These are phyloP conservation scores for Orbicella faveolata DNA, from an alignment of 64 coral and sea anemone species.

Conservation along the genomic window DNA sequence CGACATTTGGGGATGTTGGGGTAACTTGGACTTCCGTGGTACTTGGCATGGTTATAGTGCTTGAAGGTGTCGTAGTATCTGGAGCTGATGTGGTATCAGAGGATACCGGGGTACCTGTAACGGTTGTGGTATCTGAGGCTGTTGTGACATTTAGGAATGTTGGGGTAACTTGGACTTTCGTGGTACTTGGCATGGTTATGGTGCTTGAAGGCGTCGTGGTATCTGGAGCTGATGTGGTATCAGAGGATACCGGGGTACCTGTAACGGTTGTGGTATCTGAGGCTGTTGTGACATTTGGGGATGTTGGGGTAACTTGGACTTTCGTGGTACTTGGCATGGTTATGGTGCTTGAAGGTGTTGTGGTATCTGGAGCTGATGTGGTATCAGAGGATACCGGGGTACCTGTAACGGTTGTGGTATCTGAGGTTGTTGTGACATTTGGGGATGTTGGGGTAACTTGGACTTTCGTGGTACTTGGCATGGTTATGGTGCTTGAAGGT, in stretches of 20 bases:
- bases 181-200: background rate
- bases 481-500: background rate
- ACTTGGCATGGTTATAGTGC: background rate
- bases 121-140: slow-evolving; percentile 5
- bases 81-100: background rate
- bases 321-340: background rate
- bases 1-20: background rate
- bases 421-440: background rate
- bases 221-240: background rate
- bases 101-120: background rate
- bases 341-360: background rate
- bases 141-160: background rate
- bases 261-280: slow-evolving; percentile 14
- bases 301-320: background rate
- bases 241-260: background rate
- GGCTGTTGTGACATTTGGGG: background rate
- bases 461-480: background rate
- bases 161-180: background rate
- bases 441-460: background rate
- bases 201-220: background rate
- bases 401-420: slow-evolving; percentile 8
- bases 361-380: background rate
- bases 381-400: background rate
- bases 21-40: background rate
- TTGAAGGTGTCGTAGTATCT: background rate